These are phyloP conservation scores for Apteryx mantelli DNA, from an alignment of 2,113 vertebrate species.

Conservation along the genomic window DNA sequence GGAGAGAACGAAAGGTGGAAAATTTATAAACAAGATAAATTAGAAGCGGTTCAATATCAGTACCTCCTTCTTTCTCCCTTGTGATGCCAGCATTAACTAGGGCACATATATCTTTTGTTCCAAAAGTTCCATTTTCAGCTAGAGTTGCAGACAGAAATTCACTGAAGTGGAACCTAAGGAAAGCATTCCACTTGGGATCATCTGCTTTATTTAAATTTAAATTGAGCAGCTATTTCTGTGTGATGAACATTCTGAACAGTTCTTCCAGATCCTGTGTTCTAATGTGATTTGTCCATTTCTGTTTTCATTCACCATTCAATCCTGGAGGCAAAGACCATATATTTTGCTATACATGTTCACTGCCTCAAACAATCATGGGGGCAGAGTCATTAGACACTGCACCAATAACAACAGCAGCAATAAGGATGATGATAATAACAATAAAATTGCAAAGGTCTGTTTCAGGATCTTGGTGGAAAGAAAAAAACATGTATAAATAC, in stretches of 20 bases:
- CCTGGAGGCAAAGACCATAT: background rate
- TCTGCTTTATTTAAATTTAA: background rate
- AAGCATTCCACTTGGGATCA: background rate
- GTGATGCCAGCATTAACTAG: background rate
- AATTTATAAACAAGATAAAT: background rate
- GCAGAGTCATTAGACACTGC: background rate
- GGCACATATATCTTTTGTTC: background rate
- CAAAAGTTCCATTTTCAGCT: background rate
- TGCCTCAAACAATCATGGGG: background rate
- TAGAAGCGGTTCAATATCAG: background rate
- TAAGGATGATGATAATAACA: background rate
- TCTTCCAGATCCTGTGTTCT: background rate
- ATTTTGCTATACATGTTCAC: background rate
- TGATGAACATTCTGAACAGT: background rate
- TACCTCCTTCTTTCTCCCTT: background rate
- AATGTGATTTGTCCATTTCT: background rate
- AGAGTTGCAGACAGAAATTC: background rate
- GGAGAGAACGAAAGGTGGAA: background rate
- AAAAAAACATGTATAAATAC: background rate
- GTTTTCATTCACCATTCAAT: background rate
- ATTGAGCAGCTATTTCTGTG: background rate
- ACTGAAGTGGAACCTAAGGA: background rate
- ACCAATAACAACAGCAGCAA: background rate
- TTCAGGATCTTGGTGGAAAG: background rate
- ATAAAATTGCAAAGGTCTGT: background rate